phyloP scores from a whole-genome alignment of 2,888 invertebrate genomes.

The Agrenia bidenticulata region DNA sequence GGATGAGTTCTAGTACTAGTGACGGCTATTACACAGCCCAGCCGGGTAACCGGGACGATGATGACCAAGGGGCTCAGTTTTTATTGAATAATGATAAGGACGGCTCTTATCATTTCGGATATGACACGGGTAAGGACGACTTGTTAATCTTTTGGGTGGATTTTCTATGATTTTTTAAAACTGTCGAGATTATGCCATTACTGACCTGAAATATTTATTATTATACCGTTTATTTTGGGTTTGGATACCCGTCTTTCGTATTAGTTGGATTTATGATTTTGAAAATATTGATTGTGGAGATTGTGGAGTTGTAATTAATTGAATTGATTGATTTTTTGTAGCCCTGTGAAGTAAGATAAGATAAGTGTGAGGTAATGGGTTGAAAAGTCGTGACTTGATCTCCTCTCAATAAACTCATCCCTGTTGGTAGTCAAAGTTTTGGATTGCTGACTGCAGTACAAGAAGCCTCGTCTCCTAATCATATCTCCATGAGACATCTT shows the following conservation, averaged over 20 bases:
- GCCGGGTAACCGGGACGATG: neutral
- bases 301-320: neutral
- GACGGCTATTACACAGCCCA: neutral
- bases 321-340: neutral
- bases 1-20: neutral
- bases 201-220: too few species aligned
- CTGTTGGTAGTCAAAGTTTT: neutral
- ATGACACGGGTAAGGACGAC: slow-evolving; percentile 14
- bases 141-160: neutral
- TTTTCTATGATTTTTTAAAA: neutral
- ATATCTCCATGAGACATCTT: too few species aligned
- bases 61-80: neutral
- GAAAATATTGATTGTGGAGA: too few species aligned
- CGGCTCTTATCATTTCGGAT: slow-evolving; percentile 16
- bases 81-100: neutral
- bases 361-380: neutral
- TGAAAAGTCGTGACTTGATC: neutral
- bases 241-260: too few species aligned
- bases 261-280: too few species aligned
- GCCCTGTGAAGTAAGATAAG: neutral
- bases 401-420: neutral
- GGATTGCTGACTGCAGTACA: neutral
- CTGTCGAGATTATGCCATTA: neutral
- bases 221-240: too few species aligned
- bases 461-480: too few species aligned